These are phyloP conservation scores for Clusia tigrina DNA, from an alignment of 2,888 invertebrate species.

Conservation along the genomic window DNA sequence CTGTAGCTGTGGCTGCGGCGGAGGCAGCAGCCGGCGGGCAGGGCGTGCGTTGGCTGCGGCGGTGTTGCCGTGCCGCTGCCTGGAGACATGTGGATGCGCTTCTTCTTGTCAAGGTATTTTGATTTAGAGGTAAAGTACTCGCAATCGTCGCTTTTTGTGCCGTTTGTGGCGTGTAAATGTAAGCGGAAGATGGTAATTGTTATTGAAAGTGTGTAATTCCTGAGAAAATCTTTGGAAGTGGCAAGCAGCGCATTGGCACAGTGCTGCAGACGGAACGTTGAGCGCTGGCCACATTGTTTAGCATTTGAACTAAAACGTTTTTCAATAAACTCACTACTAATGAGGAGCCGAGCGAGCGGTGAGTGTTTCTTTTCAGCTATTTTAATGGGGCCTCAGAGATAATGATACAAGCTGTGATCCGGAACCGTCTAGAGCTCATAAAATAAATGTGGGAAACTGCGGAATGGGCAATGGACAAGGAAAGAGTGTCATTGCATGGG, in stretches of 20 bases:
- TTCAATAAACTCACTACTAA: too few species aligned
- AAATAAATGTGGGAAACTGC: too few species aligned
- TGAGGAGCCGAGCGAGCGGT: too few species aligned
- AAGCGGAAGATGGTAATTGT: neutral
- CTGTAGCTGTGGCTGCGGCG: conserved; percentile 14
- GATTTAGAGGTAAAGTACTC: neutral
- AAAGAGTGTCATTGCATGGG: too few species aligned
- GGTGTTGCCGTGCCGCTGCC: neutral
- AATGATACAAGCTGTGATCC: too few species aligned
- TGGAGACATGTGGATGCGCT: conserved; percentile 7
- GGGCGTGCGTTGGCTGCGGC: neutral
- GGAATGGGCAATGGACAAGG: too few species aligned
- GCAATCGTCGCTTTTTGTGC: neutral
- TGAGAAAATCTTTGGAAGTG: neutral
- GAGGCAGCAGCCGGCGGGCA: conserved; percentile 23
- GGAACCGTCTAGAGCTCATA: too few species aligned
- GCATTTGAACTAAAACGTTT: too few species aligned
- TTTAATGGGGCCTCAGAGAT: too few species aligned
- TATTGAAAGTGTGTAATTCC: neutral
- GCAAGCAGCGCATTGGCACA: neutral
- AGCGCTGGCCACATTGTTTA: too few species aligned
- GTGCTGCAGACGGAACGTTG: too few species aligned
- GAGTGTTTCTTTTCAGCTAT: too few species aligned
- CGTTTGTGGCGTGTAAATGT: neutral
- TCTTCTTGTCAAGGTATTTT: neutral